Evolutionary conservation across 2,888 invertebrate species (phyloP).

Genomic region (Eustalomyia histrio): DNA sequence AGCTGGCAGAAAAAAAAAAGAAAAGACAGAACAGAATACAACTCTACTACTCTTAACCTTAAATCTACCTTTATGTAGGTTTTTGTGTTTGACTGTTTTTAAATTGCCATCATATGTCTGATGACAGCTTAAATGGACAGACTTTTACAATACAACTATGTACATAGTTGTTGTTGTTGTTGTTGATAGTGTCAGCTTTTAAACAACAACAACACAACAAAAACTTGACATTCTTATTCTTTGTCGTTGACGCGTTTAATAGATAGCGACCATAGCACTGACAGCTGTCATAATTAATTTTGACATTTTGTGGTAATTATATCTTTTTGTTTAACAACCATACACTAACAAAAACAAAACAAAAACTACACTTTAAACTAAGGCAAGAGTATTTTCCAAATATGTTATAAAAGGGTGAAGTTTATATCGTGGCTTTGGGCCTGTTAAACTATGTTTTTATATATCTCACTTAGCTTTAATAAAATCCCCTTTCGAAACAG

Average conservation of each 20-base stretch:
- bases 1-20: neutral
- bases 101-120: slow-evolving; percentile 63
- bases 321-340: slow-evolving; percentile 69
- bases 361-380: neutral
- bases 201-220: slow-evolving; percentile 27
- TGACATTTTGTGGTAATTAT: slow-evolving; percentile 78
- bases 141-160: slow-evolving; percentile 48
- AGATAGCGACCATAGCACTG: slow-evolving; percentile 73
- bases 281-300: slow-evolving; percentile 80
- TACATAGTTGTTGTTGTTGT: slow-evolving; percentile 69
- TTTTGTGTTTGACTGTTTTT: slow-evolving; percentile 28
- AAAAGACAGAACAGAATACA: neutral
- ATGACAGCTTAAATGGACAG: slow-evolving; percentile 59
- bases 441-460: no score
- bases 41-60: slow-evolving; percentile 25
- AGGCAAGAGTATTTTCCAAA: neutral
- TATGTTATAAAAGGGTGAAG: neutral
- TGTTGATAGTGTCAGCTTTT: slow-evolving; percentile 61
- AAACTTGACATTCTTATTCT: slow-evolving; percentile 59
- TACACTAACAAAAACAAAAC: slow-evolving; percentile 15
- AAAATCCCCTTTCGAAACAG: no score
- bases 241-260: slow-evolving; percentile 66
- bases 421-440: neutral
- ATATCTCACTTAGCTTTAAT: no score
- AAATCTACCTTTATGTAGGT: slow-evolving; percentile 42